Percentiles rank a stretch among this genome's conserved stretches.
phyloP scores from a whole-genome alignment of 1,140 invertebrate genomes.

The Brachionus sp. region DNA sequence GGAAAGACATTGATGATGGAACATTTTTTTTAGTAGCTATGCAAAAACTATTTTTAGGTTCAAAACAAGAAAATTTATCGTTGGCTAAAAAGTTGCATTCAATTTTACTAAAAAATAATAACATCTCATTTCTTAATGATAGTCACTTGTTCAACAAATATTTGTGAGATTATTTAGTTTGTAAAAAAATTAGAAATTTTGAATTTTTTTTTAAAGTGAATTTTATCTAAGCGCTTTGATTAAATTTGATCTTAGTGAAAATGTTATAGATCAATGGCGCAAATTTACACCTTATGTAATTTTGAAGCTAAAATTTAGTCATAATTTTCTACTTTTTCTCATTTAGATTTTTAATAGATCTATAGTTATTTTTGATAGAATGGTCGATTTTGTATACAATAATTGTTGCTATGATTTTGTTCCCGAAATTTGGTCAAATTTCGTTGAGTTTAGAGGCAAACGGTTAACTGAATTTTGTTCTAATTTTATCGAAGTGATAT shows the following conservation, averaged over 20 bases:
- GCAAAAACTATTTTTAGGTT: neutral
- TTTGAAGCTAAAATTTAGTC: neutral
- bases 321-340: neutral
- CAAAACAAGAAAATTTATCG: too few relatives aligned
- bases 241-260: neutral
- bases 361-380: neutral
- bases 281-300: slow-evolving; percentile 37
- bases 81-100: neutral
- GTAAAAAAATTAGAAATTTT: neutral
- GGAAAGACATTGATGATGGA: slow-evolving; percentile 12
- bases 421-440: slow-evolving; percentile 30
- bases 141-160: slow-evolving; percentile 3
- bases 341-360: slow-evolving; percentile 13
- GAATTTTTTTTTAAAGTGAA: slow-evolving; percentile 7
- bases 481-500: neutral
- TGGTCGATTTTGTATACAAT: slow-evolving; percentile 6
- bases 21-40: slow-evolving; percentile 41
- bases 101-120: slow-evolving; percentile 27
- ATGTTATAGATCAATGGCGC: slow-evolving; percentile 38
- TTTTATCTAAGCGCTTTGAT: neutral
- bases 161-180: neutral
- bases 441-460: neutral
- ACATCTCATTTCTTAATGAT: slow-evolving; percentile 35
- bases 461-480: slow-evolving; percentile 21
- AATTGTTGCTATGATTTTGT: slow-evolving; percentile 30